These are phyloP conservation scores for Triplophysa bombifrons DNA, from an alignment of 2,797 vertebrate genomes.

Conservation along the genomic window DNA sequence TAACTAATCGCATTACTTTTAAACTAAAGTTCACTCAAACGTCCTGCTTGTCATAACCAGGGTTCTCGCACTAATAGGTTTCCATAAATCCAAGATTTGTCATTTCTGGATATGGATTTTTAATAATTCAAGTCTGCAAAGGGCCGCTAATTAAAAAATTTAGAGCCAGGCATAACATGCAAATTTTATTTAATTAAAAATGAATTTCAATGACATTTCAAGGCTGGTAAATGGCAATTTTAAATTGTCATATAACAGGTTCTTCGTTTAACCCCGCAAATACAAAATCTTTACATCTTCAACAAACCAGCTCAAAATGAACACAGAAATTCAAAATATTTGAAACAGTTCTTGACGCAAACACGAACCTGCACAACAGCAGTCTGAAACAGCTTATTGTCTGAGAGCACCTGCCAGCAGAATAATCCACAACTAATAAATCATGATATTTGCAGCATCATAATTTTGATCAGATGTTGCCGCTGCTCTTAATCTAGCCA, in stretches of 20 bases:
- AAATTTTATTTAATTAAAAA: not conserved
- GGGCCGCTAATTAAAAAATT: not conserved
- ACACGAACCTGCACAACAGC: not conserved
- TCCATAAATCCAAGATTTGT: not conserved
- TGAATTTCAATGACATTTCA: not conserved
- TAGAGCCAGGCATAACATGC: not conserved
- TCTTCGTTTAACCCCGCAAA: not conserved
- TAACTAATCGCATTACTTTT: not conserved
- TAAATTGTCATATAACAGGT: not conserved
- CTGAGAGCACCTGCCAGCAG: not conserved
- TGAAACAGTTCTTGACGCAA: not conserved
- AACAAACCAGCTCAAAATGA: not conserved
- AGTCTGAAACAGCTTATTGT: not conserved
- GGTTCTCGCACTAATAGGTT: not conserved
- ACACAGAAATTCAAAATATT: too few relatives aligned
- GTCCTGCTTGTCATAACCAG: not conserved
- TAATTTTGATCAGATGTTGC: constrained; percentile 10
- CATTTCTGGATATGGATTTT: not conserved
- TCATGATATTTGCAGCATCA: not conserved
- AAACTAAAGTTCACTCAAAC: constrained; percentile 1
- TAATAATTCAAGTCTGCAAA: not conserved
- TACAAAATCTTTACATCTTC: not conserved
- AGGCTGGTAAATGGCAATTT: not conserved
- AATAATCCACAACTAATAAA: not conserved
- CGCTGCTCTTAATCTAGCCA: not conserved